Percentiles rank a stretch among this genome's conserved stretches.
These are phyloP conservation scores for Stigmatopora nigra DNA, from an alignment of 2,113 vertebrate genomes.

Conservation along the genomic window DNA sequence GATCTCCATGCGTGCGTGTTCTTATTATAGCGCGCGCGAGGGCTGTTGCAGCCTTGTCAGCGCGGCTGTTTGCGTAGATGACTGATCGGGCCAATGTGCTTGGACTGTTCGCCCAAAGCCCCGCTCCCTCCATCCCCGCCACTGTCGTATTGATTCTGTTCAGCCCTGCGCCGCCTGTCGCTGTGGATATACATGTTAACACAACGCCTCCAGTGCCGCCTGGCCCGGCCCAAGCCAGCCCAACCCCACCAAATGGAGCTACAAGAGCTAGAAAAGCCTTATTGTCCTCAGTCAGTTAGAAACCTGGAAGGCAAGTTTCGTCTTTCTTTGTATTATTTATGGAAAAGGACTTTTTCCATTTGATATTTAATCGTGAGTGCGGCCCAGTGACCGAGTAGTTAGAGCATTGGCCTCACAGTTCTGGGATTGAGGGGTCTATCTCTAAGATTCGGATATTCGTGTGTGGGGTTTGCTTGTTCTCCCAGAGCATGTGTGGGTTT, in stretches of 20 bases:
- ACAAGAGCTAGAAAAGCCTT: constrained; percentile 57
- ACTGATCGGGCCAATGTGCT: constrained; percentile 96
- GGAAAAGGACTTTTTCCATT: not conserved
- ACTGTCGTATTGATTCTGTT: constrained; percentile 99
- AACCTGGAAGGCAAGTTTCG: not conserved
- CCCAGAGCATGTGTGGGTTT: too few species aligned
- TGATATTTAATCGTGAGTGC: too few species aligned
- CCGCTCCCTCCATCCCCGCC: constrained; percentile 82
- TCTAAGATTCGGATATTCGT: too few species aligned
- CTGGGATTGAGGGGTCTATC: too few species aligned
- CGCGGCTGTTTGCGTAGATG: constrained; percentile 77
- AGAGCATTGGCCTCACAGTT: too few species aligned
- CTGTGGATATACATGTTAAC: constrained; percentile 89
- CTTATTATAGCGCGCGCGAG: constrained; percentile 46
- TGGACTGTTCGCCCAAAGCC: constrained; percentile 95
- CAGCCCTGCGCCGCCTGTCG: constrained; percentile 85
- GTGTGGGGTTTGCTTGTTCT: too few species aligned
- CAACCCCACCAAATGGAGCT: constrained; percentile 2
- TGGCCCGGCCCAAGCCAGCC: constrained; percentile 46
- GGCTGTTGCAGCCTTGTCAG: constrained; percentile 72
- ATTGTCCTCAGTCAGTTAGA: not conserved
- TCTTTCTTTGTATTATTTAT: not conserved
- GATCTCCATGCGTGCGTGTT: constrained; percentile 11
- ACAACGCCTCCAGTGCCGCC: constrained; percentile 73
- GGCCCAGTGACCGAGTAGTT: too few species aligned